These are phyloP conservation scores for Sakesphorus luctuosus DNA, from an alignment of 2,113 vertebrate genomes.

Conservation along the genomic window DNA sequence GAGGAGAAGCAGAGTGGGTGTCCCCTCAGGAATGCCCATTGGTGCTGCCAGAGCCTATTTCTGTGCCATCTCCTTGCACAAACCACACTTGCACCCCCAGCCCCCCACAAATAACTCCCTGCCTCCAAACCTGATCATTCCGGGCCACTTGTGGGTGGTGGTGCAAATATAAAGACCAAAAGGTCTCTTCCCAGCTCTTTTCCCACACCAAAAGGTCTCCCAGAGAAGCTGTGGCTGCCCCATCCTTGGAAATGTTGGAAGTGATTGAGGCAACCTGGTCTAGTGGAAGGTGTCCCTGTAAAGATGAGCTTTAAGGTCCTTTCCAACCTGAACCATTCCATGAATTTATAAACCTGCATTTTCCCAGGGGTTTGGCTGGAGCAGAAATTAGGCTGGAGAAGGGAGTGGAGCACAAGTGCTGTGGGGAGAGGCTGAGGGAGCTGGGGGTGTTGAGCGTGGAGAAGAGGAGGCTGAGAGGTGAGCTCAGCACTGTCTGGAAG, in stretches of 20 bases:
- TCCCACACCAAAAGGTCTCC: neutral
- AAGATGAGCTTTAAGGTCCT: neutral
- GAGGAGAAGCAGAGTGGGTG: neutral
- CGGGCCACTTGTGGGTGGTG: rapidly evolving
- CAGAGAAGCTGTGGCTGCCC: neutral
- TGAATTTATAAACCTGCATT: rapidly evolving
- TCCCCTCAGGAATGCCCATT: neutral
- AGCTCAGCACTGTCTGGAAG: too few relatives aligned
- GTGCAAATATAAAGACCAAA: neutral
- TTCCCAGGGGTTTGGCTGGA: rapidly evolving
- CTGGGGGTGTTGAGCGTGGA: too few relatives aligned
- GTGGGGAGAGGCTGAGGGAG: too few relatives aligned
- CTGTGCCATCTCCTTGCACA: neutral
- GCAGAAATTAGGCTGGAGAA: too few relatives aligned
- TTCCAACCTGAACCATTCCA: neutral
- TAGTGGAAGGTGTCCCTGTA: neutral
- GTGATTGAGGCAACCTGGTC: neutral
- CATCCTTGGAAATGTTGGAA: neutral
- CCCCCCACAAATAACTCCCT: neutral
- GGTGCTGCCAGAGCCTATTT: neutral
- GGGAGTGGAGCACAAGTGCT: too few relatives aligned
- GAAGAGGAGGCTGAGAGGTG: too few relatives aligned
- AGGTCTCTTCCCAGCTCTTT: neutral
- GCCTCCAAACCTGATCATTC: neutral
- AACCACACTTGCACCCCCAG: rapidly evolving